A percentile compares a stretch with the other conserved stretches of the same genome.
These are phyloP conservation scores for Oncorhynchus nerka DNA, from an alignment of 2,113 vertebrate genomes.

Conservation along the genomic window DNA sequence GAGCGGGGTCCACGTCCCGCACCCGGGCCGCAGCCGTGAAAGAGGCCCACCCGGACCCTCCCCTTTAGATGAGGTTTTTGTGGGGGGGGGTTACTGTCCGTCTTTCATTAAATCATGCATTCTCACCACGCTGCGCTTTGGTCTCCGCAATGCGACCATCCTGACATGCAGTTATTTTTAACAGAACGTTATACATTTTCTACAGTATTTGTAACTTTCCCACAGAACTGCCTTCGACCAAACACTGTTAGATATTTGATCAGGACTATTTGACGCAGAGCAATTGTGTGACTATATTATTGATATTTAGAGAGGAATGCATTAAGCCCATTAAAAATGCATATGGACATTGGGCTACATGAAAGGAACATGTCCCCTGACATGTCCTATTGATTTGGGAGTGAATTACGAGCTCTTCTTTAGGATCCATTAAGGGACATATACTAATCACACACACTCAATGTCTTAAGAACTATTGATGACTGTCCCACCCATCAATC, in stretches of 20 bases:
- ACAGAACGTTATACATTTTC: too few relatives aligned
- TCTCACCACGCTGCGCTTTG: too few relatives aligned
- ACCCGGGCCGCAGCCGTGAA: too few relatives aligned
- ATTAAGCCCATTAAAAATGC: slow-evolving; percentile 72
- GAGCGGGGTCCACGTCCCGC: too few relatives aligned
- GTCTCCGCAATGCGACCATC: too few relatives aligned
- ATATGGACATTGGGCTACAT: slow-evolving; percentile 65
- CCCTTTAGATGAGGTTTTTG: too few relatives aligned
- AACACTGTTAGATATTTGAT: slow-evolving; percentile 72
- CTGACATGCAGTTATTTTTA: neutral
- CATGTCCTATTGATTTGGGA: slow-evolving; percentile 70
- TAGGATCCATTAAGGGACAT: slow-evolving; percentile 49
- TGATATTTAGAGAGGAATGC: slow-evolving; percentile 64
- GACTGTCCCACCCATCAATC: neutral
- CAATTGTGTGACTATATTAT: slow-evolving; percentile 69
- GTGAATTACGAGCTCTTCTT: slow-evolving; percentile 58
- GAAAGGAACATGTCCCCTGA: slow-evolving; percentile 65
- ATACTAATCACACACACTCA: slow-evolving; percentile 42
- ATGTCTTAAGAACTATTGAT: slow-evolving; percentile 60
- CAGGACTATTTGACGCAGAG: slow-evolving; percentile 66
- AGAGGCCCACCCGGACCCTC: too few relatives aligned
- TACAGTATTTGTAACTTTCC: neutral
- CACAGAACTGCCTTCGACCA: slow-evolving; percentile 40
- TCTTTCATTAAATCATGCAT: too few relatives aligned
- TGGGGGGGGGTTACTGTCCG: too few relatives aligned